Conservation (phyloP, 2,888 invertebrate genomes). For the Pecten maximus region DNA sequence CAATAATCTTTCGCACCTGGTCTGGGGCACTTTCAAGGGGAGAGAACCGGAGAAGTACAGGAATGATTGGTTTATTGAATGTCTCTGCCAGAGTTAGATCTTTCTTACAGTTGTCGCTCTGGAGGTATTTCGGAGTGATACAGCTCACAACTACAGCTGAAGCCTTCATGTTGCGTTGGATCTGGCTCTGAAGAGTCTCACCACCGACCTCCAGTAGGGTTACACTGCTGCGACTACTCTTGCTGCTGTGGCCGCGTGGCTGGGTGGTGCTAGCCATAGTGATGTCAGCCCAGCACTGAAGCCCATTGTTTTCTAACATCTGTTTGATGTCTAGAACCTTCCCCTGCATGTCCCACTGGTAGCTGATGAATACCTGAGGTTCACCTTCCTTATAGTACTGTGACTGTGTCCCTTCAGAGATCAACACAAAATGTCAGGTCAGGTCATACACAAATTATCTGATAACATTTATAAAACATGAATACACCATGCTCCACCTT, state of each 20-base stretch:
- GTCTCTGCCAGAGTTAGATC: constrained; percentile 80
- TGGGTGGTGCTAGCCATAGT: constrained; percentile 68
- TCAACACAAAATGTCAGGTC: no score
- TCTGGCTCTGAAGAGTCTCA: constrained; percentile 75
- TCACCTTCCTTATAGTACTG: constrained; percentile 62
- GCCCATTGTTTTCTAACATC: constrained; percentile 72
- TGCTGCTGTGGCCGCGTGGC: constrained; percentile 73
- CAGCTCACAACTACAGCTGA: constrained; percentile 77
- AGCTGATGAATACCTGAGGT: constrained; percentile 78
- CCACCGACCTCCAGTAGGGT: constrained; percentile 62
- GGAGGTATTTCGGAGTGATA: constrained; percentile 81
- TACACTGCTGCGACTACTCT: constrained; percentile 70
- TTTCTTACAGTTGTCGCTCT: constrained; percentile 80
- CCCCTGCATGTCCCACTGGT: constrained; percentile 81
- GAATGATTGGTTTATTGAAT: constrained; percentile 78
- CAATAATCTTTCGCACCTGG: constrained; percentile 76
- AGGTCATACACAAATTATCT: no score
- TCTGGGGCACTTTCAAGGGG: constrained; percentile 79
- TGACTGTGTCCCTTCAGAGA: constrained; percentile 61
- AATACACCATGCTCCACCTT: no score
- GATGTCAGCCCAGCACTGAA: constrained; percentile 80
- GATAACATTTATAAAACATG: no score
- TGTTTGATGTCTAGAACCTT: constrained; percentile 78
- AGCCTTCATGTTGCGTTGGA: constrained; percentile 78
- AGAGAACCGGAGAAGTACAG: constrained; percentile 77